These are phyloP conservation scores for Pyrocoelia pectoralis DNA, from an alignment of 2,888 invertebrate genomes.

Conservation along the genomic window DNA sequence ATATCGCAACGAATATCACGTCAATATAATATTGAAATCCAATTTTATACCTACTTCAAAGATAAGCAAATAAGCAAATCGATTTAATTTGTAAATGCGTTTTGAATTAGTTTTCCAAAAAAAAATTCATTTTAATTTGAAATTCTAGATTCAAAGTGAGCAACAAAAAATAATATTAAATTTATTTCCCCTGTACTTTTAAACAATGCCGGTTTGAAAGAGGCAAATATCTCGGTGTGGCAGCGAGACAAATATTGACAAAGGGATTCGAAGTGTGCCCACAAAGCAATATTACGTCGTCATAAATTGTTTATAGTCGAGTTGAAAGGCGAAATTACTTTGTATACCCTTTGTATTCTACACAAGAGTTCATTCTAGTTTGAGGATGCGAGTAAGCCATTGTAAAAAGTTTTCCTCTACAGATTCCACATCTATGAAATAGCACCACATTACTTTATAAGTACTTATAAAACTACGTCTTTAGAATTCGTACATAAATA, in stretches of 20 bases:
- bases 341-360: conserved; percentile 41
- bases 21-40: too few species aligned
- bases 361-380: conserved; percentile 37
- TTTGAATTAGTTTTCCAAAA: background rate
- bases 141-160: conserved; percentile 15
- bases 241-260: conserved; percentile 52
- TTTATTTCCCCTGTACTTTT: conserved; percentile 28
- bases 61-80: too few species aligned
- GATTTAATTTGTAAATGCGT: background rate
- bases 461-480: conserved; percentile 3
- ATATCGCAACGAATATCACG: too few species aligned
- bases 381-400: conserved; percentile 34
- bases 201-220: conserved; percentile 34
- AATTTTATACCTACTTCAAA: too few species aligned
- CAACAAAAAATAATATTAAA: conserved; percentile 31
- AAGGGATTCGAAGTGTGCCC: conserved; percentile 46
- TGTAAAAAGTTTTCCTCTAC: conserved; percentile 30
- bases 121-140: conserved; percentile 9
- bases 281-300: conserved; percentile 52
- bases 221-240: conserved; percentile 43
- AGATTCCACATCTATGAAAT: conserved; percentile 26
- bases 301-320: conserved; percentile 52
- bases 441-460: conserved; percentile 6
- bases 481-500: conserved; percentile 3
- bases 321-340: conserved; percentile 50